phyloP scores from a whole-genome alignment of 2,797 vertebrate genomes.

The Dryobates pubescens region DNA sequence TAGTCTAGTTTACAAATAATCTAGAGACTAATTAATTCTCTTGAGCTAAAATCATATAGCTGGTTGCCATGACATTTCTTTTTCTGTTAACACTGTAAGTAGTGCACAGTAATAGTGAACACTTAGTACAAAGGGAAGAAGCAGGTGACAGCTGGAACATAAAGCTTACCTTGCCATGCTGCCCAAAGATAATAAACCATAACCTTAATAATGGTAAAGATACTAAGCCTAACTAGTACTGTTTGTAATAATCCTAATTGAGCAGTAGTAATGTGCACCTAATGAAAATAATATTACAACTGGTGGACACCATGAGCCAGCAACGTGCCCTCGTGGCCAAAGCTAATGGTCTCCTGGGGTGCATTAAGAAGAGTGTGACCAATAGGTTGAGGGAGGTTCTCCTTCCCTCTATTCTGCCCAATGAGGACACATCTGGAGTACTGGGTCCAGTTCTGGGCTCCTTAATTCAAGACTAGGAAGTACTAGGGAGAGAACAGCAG shows the following conservation, averaged over 20 bases:
- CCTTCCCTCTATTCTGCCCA: no score
- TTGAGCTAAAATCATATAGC: neutral
- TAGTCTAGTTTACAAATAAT: neutral
- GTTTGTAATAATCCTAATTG: neutral
- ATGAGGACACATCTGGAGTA: no score
- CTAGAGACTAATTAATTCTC: neutral
- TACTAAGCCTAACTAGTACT: neutral
- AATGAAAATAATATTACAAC: neutral
- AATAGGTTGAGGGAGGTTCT: no score
- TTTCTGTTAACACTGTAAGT: neutral
- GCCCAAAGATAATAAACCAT: neutral
- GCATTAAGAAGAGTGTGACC: no score
- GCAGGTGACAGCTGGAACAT: neutral
- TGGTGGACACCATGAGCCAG: no score
- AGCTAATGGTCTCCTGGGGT: no score
- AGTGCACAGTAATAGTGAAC: neutral
- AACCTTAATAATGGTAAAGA: neutral
- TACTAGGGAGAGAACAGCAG: no score
- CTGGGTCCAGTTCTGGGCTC: no score
- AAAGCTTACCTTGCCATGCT: neutral
- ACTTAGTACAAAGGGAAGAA: neutral
- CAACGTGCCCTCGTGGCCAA: no score
- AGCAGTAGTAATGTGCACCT: neutral
- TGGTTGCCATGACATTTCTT: neutral
- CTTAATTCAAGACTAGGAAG: no score